Percentiles rank a stretch among this genome's conserved stretches.
phyloP scores from a whole-genome alignment of 2,888 invertebrate genomes.

The Melanotus villosus region DNA sequence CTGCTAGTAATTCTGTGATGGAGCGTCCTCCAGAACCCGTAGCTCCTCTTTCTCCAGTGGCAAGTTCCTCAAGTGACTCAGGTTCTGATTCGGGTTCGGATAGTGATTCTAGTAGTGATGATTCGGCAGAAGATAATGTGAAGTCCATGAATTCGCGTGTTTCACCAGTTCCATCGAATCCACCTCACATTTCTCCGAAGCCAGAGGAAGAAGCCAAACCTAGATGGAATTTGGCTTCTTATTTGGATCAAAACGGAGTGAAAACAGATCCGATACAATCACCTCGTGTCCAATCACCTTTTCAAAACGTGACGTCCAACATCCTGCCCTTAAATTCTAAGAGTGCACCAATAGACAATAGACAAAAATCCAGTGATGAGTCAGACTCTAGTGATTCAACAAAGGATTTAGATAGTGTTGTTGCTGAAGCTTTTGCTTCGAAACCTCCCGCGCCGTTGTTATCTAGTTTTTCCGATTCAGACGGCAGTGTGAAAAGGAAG shows the following conservation, averaged over 20 bases:
- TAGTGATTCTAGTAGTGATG: constrained; percentile 71
- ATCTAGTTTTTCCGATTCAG: constrained; percentile 75
- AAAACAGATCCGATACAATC: constrained; percentile 52
- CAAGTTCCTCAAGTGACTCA: constrained; percentile 76
- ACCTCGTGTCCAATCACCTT: constrained; percentile 50
- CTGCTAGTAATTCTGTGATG: constrained; percentile 64
- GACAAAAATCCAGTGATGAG: constrained; percentile 60
- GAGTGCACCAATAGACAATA: constrained; percentile 52
- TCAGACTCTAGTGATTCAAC: constrained; percentile 70
- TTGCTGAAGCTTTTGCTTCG: constrained; percentile 69
- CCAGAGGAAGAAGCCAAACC: constrained; percentile 68
- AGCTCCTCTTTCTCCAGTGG: constrained; percentile 70
- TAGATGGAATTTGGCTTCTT: constrained; percentile 69
- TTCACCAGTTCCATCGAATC: constrained; percentile 57
- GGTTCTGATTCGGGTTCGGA: constrained; percentile 76
- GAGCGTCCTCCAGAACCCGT: constrained; percentile 64
- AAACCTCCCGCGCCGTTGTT: constrained; percentile 66
- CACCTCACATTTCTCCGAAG: constrained; percentile 62
- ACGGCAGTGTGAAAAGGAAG: constrained; percentile 54
- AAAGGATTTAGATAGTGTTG: constrained; percentile 72
- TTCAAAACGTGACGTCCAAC: constrained; percentile 49
- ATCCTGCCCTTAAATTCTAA: constrained; percentile 49
- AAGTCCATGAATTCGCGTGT: constrained; percentile 51
- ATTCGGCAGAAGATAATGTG: constrained; percentile 68
- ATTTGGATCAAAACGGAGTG: constrained; percentile 56